phyloP scores from a whole-genome alignment of 2,888 invertebrate species.

The Hemaris fuciformis region DNA sequence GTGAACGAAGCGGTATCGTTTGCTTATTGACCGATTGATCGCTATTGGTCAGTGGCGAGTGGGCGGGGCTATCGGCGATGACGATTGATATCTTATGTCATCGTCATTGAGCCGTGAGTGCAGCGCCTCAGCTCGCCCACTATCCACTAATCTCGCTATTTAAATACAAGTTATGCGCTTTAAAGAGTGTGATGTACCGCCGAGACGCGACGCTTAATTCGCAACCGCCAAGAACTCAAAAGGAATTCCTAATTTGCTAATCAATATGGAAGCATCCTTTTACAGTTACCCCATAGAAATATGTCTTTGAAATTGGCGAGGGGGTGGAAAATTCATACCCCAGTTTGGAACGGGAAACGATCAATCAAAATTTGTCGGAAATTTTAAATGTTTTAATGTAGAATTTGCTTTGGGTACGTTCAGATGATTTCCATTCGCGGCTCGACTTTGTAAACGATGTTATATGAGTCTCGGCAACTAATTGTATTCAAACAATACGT shows the following conservation, averaged over 20 bases:
- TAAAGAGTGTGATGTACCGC: not conserved
- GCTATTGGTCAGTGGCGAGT: constrained; percentile 65
- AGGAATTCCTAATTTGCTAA: constrained; percentile 53
- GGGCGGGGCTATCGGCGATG: constrained; percentile 65
- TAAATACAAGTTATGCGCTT: not conserved
- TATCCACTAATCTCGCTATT: not conserved
- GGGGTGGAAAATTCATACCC: constrained; percentile 25
- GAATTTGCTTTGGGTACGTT: not conserved
- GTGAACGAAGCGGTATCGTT: constrained; percentile 23
- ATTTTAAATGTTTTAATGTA: constrained; percentile 19
- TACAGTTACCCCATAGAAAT: constrained; percentile 43
- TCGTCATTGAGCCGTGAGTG: constrained; percentile 25
- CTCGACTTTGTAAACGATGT: not conserved
- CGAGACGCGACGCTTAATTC: not conserved
- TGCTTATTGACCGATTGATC: constrained; percentile 71
- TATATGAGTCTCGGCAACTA: too few relatives aligned
- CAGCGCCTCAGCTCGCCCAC: not conserved
- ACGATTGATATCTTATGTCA: constrained; percentile 50
- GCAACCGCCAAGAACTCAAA: constrained; percentile 30
- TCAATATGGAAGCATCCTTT: constrained; percentile 51
- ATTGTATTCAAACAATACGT: not conserved
- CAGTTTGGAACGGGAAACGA: constrained; percentile 31
- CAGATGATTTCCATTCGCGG: not conserved
- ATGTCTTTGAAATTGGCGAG: constrained; percentile 50
- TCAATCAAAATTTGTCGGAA: constrained; percentile 32